Percentiles rank a stretch among this genome's conserved stretches.
These are phyloP conservation scores for Poecile montanus DNA, from an alignment of 2,797 vertebrate genomes.

Conservation along the genomic window DNA sequence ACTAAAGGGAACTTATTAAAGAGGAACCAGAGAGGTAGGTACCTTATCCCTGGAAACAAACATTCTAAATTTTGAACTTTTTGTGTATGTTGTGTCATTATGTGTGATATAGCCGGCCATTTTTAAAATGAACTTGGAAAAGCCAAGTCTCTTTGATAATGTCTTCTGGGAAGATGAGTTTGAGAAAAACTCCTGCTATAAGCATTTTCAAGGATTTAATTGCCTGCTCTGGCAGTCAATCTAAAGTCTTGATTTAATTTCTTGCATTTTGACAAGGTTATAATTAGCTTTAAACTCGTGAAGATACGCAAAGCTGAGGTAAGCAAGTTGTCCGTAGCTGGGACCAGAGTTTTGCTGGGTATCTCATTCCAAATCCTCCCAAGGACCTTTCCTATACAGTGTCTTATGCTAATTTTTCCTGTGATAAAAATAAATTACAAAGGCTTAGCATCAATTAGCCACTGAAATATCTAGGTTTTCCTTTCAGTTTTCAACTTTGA, in stretches of 20 bases:
- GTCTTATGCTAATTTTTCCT: background rate
- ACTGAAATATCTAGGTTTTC: background rate
- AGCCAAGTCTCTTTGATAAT: background rate
- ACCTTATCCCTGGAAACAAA: background rate
- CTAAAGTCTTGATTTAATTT: background rate
- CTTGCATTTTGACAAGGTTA: background rate
- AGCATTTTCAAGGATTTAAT: slow-evolving; percentile 1
- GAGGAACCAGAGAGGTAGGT: background rate
- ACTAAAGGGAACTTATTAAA: background rate
- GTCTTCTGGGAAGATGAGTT: background rate
- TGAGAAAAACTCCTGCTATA: background rate
- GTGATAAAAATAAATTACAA: background rate
- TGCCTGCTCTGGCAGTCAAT: background rate
- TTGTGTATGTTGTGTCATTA: background rate
- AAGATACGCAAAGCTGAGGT: background rate
- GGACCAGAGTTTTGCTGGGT: background rate
- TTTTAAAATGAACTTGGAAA: background rate
- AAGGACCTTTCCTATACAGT: background rate
- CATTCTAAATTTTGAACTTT: background rate
- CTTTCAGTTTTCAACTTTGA: background rate
- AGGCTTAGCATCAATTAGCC: background rate
- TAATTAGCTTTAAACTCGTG: slow-evolving; percentile 36
- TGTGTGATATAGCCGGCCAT: background rate
- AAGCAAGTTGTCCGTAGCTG: background rate
- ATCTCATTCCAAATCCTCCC: background rate